Evolutionary conservation across 2,888 invertebrate genomes (phyloP), one percentile per base, ranked within the genome.

Genomic region (Eugnorisma glareosa): DNA sequence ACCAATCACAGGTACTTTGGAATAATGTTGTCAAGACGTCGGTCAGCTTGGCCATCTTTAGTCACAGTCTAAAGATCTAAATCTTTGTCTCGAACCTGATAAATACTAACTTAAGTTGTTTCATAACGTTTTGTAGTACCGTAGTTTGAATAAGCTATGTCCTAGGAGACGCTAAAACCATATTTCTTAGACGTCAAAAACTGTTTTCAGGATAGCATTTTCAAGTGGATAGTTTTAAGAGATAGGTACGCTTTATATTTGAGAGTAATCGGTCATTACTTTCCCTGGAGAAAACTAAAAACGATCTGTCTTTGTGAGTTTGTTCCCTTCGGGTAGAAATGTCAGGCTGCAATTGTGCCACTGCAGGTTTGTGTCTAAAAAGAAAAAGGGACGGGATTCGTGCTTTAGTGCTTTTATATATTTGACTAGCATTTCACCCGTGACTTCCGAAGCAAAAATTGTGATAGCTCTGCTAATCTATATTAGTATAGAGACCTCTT

Each of bases 161-260:
- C 75, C 70, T 76, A 45, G 13, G 76, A 77, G 88, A 81, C 78
- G 57, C 28, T n/a, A 64, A 73, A 79, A 61, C 73, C 71, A 81
- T 86, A 84, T 88, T 77, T 86, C 82, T 66, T 81, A 37, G 1
- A 79, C 75, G 83, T 80, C 82, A 83, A 79, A 88, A 83, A 79
- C 69, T 82, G 81, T 88, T 86, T 81, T 59, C 67, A 54, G 31
- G 28, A 76, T 83, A 67, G 80, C 80, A 85, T 83, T 88, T 88
- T 82, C 71, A 79, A 83, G 72, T 73, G 40, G 77, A 35, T 69
- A 83, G 63, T 82, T 88, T 80, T 77, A 77, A 81, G 67, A 73
- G 66, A 71, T 79, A 40, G 51, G 67, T 28, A 45, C n/a, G 43
- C 31, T 66, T 45, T 66, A 21, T 64, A 28, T 66, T 64, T 74